Conservation (phyloP, 2,888 invertebrate species). For the Synanthedon tipuliformis region DNA sequence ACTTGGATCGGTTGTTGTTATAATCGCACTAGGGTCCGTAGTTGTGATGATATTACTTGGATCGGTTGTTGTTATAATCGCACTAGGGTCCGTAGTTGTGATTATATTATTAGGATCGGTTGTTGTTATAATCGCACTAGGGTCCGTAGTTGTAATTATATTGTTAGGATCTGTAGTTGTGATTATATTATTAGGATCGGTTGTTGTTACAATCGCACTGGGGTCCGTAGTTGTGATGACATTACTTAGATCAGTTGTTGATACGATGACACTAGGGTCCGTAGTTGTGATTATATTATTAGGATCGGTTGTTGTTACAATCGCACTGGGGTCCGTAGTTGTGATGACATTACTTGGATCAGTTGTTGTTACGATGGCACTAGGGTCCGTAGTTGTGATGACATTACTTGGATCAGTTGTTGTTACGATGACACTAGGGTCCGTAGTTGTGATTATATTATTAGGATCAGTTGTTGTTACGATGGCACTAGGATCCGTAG, state of each 20-base stretch:
- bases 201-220: conserved; percentile 2
- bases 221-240: conserved; percentile 1
- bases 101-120: conserved; percentile 2
- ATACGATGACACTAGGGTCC: conserved; percentile 2
- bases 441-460: conserved; percentile 3
- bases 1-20: conserved; percentile 1
- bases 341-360: conserved; percentile 1
- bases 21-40: conserved; percentile 2
- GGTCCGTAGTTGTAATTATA: not conserved
- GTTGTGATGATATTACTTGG: not conserved
- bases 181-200: conserved; percentile 1
- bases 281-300: conserved; percentile 2
- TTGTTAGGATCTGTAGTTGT: conserved; percentile 1
- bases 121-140: not conserved
- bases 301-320: conserved; percentile 1
- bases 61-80: not conserved
- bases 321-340: not conserved
- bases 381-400: conserved; percentile 1
- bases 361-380: conserved; percentile 2
- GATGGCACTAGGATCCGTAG: conserved; percentile 2
- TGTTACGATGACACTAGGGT: not conserved
- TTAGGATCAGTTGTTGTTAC: conserved; percentile 1
- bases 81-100: conserved; percentile 1
- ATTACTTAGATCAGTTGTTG: too few relatives aligned
- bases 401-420: too few relatives aligned